Evolutionary conservation across 1,140 invertebrate species (phyloP), one percentile per base, ranked within the genome.

Genomic region (Dufourea novaeangliae): DNA sequence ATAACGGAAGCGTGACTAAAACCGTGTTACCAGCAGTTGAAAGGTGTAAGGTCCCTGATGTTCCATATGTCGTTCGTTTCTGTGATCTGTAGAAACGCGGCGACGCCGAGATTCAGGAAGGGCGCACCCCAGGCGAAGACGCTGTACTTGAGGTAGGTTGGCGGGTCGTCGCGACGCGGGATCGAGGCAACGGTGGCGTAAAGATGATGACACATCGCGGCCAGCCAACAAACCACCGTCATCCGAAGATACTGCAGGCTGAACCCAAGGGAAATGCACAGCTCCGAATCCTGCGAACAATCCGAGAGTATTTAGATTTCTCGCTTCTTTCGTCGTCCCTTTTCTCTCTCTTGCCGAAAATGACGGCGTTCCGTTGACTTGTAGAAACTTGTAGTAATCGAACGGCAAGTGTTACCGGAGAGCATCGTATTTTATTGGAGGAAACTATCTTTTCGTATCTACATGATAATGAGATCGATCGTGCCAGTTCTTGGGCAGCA

Each of bases 231-330:
- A n/a, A 95, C 92, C 20, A 94, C 93, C 37, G 94, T 93, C 17
- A 95, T 89, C 12, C 94, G 92, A 5, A 95, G 87, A 79, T 95
- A 95, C 66, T 95, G 94, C 41, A 95, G 89, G 20, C 94, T 94
- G 75, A 95, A 92, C 7, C 94, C 93, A 20, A 95, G 88, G 1
- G 94, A 93, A 59, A 95, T 90, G 82, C 95, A 95, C n/a, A 95
- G 84, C 80, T 95, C 94, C 1, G 93, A 90, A 70, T 95, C 95
- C 95, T 95, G 91, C 27, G 82, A 64, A 44, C 63, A 59, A n/a
- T 14, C 6, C 41, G 22, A 44, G n/a, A n/a, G n/a, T n/a, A n/a
- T n/a, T n/a, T n/a, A 59, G 7, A 7, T n/a, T 17, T 54, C 10
- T 10, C 46, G 37, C 2, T 8, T 66, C 4, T 62, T 7, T 5